phyloP scores from a whole-genome alignment of 2,888 invertebrate genomes.

The Eupithecia pulchellata region DNA sequence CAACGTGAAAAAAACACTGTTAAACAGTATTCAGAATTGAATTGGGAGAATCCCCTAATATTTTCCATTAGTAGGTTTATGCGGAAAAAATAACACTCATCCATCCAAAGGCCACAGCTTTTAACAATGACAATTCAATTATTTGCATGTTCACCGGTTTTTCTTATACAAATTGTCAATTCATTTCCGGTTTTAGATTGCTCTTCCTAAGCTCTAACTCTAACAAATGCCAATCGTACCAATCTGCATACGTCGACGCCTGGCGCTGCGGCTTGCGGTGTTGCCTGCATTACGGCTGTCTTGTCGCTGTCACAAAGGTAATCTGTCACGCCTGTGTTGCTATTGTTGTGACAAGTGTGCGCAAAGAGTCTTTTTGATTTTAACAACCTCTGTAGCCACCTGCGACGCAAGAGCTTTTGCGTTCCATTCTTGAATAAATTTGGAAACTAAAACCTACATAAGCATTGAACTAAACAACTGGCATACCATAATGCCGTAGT shows the following conservation, averaged over 20 bases:
- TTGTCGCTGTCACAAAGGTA: constrained; percentile 26
- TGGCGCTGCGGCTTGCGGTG: constrained; percentile 32
- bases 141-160: neutral
- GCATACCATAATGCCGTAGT: too few relatives aligned
- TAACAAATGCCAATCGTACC: constrained; percentile 24
- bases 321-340: constrained; percentile 17
- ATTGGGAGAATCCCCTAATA: neutral
- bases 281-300: constrained; percentile 33
- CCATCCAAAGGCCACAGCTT: neutral
- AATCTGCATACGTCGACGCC: constrained; percentile 44
- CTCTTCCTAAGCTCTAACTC: constrained; percentile 6
- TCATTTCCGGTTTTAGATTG: neutral
- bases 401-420: too few relatives aligned
- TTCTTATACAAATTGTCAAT: neutral
- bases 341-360: neutral
- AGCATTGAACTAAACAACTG: neutral
- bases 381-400: too few relatives aligned
- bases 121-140: neutral
- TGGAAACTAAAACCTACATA: neutral
- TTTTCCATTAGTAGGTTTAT: neutral
- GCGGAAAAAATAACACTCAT: neutral
- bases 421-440: too few relatives aligned
- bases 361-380: too few relatives aligned
- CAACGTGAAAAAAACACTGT: neutral
- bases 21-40: neutral